phyloP scores from a whole-genome alignment of 2,797 vertebrate genomes.

The Perodicticus potto region DNA sequence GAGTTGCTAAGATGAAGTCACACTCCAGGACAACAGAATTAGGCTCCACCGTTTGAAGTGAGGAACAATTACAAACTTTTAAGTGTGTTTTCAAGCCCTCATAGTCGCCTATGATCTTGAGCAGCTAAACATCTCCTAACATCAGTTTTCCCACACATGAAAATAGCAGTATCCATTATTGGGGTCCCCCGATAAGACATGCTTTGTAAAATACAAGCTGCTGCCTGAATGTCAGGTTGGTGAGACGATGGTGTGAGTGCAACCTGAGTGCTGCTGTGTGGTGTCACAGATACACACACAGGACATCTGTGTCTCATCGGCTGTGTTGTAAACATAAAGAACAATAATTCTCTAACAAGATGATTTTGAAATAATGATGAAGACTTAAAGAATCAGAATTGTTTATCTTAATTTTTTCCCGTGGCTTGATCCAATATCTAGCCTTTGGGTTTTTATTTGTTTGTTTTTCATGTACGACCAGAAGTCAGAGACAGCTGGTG shows the following conservation, averaged over 20 bases:
- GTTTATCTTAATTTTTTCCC: background rate
- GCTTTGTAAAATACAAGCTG: background rate
- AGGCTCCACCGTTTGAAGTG: background rate
- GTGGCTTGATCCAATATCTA: background rate
- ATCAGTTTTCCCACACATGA: background rate
- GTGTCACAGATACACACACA: accelerated
- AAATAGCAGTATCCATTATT: background rate
- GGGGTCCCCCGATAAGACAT: accelerated
- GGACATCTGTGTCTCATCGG: background rate
- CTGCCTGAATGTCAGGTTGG: no score
- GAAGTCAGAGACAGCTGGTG: background rate
- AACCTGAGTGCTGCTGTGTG: background rate
- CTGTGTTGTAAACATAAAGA: background rate
- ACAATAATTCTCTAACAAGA: background rate
- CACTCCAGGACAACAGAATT: background rate
- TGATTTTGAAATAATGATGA: background rate
- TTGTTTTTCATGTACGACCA: background rate
- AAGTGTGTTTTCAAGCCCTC: background rate
- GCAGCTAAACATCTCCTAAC: background rate
- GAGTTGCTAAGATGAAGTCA: background rate
- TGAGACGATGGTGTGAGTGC: no score
- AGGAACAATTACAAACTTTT: background rate
- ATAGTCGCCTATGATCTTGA: background rate
- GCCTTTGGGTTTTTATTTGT: background rate
- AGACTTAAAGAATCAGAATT: background rate